Percentiles rank a stretch among this genome's conserved stretches.
Conservation (phyloP, 2,797 vertebrate genomes). For the Loriculus beryllinus region DNA sequence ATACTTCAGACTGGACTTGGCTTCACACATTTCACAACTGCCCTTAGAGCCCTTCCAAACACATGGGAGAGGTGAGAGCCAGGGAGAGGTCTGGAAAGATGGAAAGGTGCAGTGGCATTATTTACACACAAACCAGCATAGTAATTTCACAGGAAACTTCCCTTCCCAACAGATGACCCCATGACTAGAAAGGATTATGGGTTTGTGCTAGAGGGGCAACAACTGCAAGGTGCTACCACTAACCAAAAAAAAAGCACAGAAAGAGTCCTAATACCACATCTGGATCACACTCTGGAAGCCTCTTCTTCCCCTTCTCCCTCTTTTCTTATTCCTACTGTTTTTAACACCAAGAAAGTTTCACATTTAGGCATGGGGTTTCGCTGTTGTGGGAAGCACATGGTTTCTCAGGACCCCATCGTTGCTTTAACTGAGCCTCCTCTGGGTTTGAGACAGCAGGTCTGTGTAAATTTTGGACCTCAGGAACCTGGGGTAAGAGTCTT, state of each 20-base stretch:
- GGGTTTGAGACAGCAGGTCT: slow-evolving; percentile 89
- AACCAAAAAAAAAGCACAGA: neutral
- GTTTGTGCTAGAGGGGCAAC: slow-evolving; percentile 38
- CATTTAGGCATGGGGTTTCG: slow-evolving; percentile 63
- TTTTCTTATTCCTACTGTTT: slow-evolving; percentile 11
- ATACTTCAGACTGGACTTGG: neutral
- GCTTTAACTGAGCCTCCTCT: slow-evolving; percentile 88
- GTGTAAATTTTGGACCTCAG: slow-evolving; percentile 96
- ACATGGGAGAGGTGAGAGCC: neutral
- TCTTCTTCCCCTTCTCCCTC: slow-evolving; percentile 4
- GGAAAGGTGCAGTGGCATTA: neutral
- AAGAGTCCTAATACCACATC: neutral
- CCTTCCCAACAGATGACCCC: neutral
- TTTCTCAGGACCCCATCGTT: slow-evolving; percentile 36
- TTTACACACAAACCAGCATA: slow-evolving; percentile 52
- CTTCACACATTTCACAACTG: neutral
- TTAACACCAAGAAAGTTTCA: slow-evolving; percentile 64
- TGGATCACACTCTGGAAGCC: slow-evolving; percentile 23
- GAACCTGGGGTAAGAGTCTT: slow-evolving; percentile 96
- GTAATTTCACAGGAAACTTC: neutral
- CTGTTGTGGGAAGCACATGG: slow-evolving; percentile 46
- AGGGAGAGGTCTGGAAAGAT: neutral
- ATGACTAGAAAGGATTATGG: neutral
- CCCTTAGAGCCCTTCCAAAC: neutral
- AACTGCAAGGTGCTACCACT: slow-evolving; percentile 28